Percentiles rank a stretch among this genome's conserved stretches.
Conservation (phyloP, 2,888 invertebrate species). For the Xylophagus ater region DNA sequence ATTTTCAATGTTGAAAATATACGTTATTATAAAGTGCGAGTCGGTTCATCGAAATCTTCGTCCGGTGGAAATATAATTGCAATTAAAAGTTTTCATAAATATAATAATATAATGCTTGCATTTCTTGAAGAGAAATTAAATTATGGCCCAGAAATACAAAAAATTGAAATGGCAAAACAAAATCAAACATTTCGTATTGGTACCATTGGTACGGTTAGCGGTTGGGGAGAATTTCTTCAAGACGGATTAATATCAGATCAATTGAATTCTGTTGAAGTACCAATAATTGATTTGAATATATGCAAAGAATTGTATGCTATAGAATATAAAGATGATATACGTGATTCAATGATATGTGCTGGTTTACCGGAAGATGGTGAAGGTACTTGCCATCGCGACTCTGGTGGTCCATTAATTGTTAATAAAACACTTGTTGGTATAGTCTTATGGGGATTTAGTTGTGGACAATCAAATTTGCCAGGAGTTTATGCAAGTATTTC, state of each 20-base stretch:
- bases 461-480: constrained; percentile 7
- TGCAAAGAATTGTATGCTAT: constrained; percentile 17
- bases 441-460: constrained; percentile 8
- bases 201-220: constrained; percentile 9
- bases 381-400: constrained; percentile 8
- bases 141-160: not conserved
- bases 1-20: constrained; percentile 1
- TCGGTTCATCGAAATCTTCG: not conserved
- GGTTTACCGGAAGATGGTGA: constrained; percentile 39
- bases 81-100: not conserved
- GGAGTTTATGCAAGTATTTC: constrained; percentile 10
- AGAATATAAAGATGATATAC: constrained; percentile 26
- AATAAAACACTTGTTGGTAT: constrained; percentile 7
- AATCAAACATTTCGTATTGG: not conserved
- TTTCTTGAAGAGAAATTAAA: not conserved
- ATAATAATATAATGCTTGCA: constrained; percentile 2
- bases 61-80: not conserved
- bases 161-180: constrained; percentile 1
- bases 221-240: constrained; percentile 13
- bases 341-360: constrained; percentile 43
- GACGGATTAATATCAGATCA: constrained; percentile 2
- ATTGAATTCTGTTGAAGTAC: constrained; percentile 3
- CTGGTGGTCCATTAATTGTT: constrained; percentile 9
- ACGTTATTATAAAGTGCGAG: constrained; percentile 5
- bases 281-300: constrained; percentile 24